Conservation (phyloP, 2,888 invertebrate species). For the Spisula solida region DNA sequence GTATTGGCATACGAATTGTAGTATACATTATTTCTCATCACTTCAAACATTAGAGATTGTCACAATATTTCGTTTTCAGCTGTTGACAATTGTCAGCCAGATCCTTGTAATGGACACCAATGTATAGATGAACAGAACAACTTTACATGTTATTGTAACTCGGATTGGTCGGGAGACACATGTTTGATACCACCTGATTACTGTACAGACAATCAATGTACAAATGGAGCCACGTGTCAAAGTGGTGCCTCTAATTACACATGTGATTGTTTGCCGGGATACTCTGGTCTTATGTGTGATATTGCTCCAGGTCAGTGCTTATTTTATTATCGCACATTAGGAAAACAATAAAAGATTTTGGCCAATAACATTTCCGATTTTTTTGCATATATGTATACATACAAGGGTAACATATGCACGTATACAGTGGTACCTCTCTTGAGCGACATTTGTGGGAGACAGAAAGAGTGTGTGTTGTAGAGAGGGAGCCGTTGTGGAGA, state of each 20-base stretch:
- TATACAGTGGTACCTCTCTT: no score
- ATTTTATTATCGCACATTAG: no score
- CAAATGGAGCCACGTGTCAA: constrained; percentile 22
- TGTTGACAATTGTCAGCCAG: constrained; percentile 15
- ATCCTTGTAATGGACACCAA: constrained; percentile 32
- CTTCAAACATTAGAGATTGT: no score
- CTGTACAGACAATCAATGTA: constrained; percentile 9
- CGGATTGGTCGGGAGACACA: constrained; percentile 24
- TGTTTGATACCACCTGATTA: constrained; percentile 15
- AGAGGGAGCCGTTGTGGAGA: no score
- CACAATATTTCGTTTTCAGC: neutral
- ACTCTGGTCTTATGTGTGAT: constrained; percentile 1
- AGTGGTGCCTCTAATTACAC: constrained; percentile 16
- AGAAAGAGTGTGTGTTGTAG: no score
- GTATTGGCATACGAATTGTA: no score
- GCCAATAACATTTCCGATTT: no score
- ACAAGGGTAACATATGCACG: no score
- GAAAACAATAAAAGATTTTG: no score
- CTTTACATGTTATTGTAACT: constrained; percentile 6
- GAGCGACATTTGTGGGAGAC: no score
- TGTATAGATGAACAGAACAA: constrained; percentile 4
- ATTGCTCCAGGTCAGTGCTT: neutral
- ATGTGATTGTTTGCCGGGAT: constrained; percentile 6
- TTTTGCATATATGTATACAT: no score
- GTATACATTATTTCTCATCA: no score